Conservation (phyloP, 2,797 vertebrate species). For the Uromys caudimaculatus region DNA sequence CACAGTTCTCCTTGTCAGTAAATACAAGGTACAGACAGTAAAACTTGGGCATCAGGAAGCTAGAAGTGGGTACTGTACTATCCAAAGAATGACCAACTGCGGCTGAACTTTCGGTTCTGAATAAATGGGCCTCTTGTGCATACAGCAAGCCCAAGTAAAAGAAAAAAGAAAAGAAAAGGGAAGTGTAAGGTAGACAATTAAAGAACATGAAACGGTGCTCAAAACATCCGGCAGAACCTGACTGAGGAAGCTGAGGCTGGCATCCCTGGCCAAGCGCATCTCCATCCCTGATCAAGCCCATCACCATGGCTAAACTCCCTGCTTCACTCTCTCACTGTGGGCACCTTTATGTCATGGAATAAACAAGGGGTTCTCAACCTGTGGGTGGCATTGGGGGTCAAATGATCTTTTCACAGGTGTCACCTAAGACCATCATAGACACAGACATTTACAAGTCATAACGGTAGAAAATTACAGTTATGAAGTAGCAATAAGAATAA, state of each 20-base stretch:
- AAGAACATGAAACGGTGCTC: neutral
- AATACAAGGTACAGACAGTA: neutral
- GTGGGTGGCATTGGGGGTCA: neutral
- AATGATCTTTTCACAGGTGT: neutral
- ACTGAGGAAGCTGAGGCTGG: neutral
- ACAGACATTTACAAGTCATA: neutral
- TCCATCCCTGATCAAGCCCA: no score
- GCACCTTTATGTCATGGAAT: neutral
- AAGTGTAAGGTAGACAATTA: neutral
- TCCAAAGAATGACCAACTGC: neutral
- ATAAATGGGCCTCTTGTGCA: neutral
- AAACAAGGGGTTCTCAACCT: neutral
- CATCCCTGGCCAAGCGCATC: neutral
- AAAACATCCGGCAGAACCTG: neutral
- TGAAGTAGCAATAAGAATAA: neutral
- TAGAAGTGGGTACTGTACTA: neutral
- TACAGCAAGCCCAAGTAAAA: neutral
- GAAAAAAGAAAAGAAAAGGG: neutral
- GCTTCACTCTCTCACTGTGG: no score
- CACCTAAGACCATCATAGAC: neutral
- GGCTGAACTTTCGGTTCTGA: neutral
- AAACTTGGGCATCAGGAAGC: neutral
- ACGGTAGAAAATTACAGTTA: neutral
- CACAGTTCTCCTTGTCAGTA: neutral
- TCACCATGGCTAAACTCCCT: neutral